Evolutionary conservation across 2,113 vertebrate genomes (phyloP).

Genomic region (Monopterus albus): DNA sequence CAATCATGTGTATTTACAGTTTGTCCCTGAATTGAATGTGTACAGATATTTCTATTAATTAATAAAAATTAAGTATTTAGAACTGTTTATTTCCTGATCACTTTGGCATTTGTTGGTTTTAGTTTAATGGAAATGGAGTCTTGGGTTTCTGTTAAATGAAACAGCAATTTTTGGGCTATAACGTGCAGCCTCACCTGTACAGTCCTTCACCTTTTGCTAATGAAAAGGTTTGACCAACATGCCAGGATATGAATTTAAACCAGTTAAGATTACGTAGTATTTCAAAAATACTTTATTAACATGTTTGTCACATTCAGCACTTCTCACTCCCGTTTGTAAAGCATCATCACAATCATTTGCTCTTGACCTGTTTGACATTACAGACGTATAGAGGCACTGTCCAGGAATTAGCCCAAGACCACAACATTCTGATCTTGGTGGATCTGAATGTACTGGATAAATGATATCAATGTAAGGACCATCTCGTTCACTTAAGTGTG

Average conservation of each 20-base stretch:
- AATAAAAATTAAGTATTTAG: no score
- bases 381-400: constrained; percentile 36
- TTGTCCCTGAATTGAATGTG: no score
- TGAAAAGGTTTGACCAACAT: not conserved
- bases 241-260: not conserved
- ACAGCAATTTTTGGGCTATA: no score
- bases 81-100: no score
- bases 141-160: no score
- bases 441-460: constrained; percentile 7
- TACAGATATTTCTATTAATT: no score
- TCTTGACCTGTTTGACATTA: constrained; percentile 23
- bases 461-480: not conserved
- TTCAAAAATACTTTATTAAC: constrained; percentile 78
- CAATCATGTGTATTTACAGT: no score
- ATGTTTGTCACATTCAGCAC: constrained; percentile 50
- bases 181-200: not conserved
- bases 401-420: constrained; percentile 4
- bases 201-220: not conserved
- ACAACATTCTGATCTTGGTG: constrained; percentile 6
- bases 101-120: no score
- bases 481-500: constrained; percentile 9
- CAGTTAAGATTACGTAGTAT: constrained; percentile 26
- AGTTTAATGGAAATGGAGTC: no score
- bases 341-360: constrained; percentile 46
- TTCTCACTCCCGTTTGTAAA: constrained; percentile 57